Evolutionary conservation across 2,888 invertebrate species (phyloP).

Genomic region (Latheticus oryzae): DNA sequence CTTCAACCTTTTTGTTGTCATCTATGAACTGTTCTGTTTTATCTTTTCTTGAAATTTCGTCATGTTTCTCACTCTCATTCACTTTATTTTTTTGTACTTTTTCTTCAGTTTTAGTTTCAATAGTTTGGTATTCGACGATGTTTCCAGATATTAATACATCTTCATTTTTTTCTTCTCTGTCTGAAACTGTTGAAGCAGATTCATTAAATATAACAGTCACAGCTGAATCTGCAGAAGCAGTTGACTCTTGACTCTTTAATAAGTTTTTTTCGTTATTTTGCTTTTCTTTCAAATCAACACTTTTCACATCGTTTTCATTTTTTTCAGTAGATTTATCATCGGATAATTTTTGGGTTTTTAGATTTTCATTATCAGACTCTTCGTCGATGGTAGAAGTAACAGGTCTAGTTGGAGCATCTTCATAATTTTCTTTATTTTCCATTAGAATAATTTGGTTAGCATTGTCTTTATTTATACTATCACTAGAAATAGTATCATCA

Average conservation of each 20-base stretch:
- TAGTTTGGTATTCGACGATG: neutral
- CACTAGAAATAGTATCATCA: conserved; percentile 29
- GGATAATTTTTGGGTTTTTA: conserved; percentile 19
- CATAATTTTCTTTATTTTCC: conserved; percentile 36
- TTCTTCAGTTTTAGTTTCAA: neutral
- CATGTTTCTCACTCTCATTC: neutral
- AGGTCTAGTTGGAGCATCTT: conserved; percentile 44
- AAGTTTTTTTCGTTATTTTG: conserved; percentile 5
- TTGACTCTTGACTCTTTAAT: conserved; percentile 11
- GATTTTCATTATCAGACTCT: neutral
- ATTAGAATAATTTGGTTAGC: conserved; percentile 20
- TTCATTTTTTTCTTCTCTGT: conserved; percentile 4
- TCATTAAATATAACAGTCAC: conserved; percentile 26
- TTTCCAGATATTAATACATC: conserved; percentile 7
- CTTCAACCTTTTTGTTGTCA: too few relatives aligned
- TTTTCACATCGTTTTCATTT: too few relatives aligned
- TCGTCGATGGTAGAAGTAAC: conserved; percentile 36
- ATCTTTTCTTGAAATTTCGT: neutral
- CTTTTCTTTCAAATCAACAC: neutral
- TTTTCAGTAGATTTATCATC: too few relatives aligned
- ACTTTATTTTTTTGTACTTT: neutral
- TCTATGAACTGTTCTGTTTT: neutral
- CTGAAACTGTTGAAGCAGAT: too few relatives aligned
- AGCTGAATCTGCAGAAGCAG: conserved; percentile 24
- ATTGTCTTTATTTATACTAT: conserved; percentile 24